Evolutionary conservation across 2,888 invertebrate species (phyloP).

Genomic region (Agriopis leucophaearia): DNA sequence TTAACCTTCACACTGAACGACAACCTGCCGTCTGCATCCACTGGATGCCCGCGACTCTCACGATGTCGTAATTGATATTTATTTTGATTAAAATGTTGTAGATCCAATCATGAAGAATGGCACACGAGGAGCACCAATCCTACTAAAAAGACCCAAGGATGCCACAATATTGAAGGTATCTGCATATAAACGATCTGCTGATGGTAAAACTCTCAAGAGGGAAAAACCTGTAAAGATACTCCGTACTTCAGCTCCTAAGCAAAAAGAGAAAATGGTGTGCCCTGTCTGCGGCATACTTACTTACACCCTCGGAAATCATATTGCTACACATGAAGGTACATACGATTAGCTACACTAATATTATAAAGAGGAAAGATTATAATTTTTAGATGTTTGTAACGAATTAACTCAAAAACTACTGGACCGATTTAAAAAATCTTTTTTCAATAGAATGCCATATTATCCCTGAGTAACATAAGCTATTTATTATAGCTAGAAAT

Average conservation of each 20-base stretch:
- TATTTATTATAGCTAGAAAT: too few relatives aligned
- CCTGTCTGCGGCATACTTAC: conserved; percentile 83
- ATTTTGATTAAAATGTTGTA: conserved; percentile 46
- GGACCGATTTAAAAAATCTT: too few relatives aligned
- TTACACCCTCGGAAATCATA: conserved; percentile 78
- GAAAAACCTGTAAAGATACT: conserved; percentile 69
- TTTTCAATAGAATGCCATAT: too few relatives aligned
- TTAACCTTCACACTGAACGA: too few relatives aligned
- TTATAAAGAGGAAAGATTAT: too few relatives aligned
- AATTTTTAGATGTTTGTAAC: too few relatives aligned
- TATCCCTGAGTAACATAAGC: too few relatives aligned
- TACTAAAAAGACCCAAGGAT: conserved; percentile 79
- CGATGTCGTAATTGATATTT: background rate
- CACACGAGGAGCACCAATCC: conserved; percentile 74
- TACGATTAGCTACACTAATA: background rate
- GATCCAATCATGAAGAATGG: conserved; percentile 82
- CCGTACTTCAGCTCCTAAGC: conserved; percentile 62
- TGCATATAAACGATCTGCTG: conserved; percentile 59
- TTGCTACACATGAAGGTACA: conserved; percentile 81
- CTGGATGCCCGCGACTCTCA: too few relatives aligned
- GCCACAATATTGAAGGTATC: conserved; percentile 75
- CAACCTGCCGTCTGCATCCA: too few relatives aligned
- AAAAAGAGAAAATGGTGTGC: conserved; percentile 80
- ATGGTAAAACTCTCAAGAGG: conserved; percentile 48
- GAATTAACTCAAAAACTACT: too few relatives aligned